Evolutionary conservation across 2,113 vertebrate genomes (phyloP), one percentile per base, ranked within the genome.

Genomic region (Centropus unirufus): DNA sequence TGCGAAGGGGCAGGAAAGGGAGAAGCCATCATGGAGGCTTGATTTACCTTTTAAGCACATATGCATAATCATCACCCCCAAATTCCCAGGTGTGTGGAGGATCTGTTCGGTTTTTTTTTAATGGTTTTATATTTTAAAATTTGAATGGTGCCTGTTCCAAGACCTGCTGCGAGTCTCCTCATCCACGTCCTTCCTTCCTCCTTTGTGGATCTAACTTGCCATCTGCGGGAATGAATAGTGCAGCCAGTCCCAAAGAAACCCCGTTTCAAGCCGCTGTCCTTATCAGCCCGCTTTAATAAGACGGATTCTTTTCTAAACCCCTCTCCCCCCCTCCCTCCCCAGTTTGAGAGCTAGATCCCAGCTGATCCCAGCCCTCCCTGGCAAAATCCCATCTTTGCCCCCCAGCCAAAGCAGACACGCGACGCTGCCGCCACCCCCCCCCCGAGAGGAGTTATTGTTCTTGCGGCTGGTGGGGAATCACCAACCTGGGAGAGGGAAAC

Each of bases 21-120:
- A 87, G 87, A 95, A 95, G 93, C 94, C 92, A 94, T 95, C 75
- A 96, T 92, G 94, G 96, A 93, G 85, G 70, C 66, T 87, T 76
- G 55, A 75, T 89, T 94, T 87, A 92, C 74, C 89, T 70, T 93
- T 92, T 64, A 64, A 83, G 74, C 79, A 64, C 70, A 34, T 26
- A 89, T 47, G 36, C 8, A 67, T 74, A 78, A 87, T 14, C 44
- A 70, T 61, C 17, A 52, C 63, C 80, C 39, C 54, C 75, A 85
- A 74, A 90, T 26, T 26, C 69, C 7, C 32, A 40, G 21, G 21
- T 69, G 30, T n/a, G 26, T 44, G 42, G 30, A 17, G 34, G 23
- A 27, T 22, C 21, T 5, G 16, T 12, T 15, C 40, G 7, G 5
- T 29, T 6, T 64, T 63, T 51, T 83, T 91, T 78, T 1, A 61